phyloP scores from a whole-genome alignment of 2,797 vertebrate genomes.

The Falco peregrinus region DNA sequence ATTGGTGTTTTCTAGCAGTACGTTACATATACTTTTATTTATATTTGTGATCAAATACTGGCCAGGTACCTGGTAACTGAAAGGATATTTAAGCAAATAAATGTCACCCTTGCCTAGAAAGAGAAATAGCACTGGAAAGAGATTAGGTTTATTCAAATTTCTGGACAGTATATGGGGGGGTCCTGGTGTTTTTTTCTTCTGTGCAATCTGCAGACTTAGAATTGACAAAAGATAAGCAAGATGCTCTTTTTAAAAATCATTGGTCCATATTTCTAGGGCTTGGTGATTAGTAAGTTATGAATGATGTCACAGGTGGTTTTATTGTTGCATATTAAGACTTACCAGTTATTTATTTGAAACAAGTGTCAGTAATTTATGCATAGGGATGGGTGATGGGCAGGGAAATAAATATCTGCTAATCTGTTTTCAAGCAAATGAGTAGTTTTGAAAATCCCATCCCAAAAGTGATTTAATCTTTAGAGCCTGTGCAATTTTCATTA shows the following conservation, averaged over 20 bases:
- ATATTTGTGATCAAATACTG: not conserved
- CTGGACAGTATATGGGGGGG: not conserved
- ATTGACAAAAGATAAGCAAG: not conserved
- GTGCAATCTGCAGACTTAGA: not conserved
- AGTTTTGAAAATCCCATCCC: not conserved
- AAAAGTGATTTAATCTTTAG: not conserved
- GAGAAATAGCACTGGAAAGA: not conserved
- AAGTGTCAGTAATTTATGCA: not conserved
- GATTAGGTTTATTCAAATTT: not conserved
- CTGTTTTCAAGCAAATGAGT: not conserved
- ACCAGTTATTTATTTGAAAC: not conserved
- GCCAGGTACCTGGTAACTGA: not conserved
- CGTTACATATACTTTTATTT: not conserved
- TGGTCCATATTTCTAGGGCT: not conserved
- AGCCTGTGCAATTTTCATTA: not conserved
- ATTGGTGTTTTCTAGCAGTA: not conserved
- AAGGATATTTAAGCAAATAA: slow-evolving; percentile 21
- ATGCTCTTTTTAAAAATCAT: not conserved
- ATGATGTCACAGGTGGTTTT: not conserved
- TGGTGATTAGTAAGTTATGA: not conserved
- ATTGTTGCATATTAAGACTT: not conserved
- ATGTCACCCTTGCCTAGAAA: not conserved
- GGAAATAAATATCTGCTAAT: not conserved
- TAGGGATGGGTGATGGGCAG: not conserved
- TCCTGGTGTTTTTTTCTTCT: not conserved